Base-by-base conservation (phyloP, 2,888 invertebrate species). In the Gandaritis pyraliata region DNA sequence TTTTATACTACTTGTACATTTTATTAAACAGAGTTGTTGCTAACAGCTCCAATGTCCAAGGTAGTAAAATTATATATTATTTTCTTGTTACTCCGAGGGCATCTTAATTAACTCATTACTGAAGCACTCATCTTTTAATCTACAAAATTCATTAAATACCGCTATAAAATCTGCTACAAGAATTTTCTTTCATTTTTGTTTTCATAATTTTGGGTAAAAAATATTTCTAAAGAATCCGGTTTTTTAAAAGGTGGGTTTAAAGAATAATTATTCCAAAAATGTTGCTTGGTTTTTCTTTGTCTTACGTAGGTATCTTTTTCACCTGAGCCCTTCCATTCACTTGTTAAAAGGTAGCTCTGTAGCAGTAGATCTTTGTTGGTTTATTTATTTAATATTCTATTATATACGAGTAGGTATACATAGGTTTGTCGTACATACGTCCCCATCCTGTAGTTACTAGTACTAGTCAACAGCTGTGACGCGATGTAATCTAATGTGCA, bases 111-210 rank as follows among this genome's bases (percentile, higher is more conserved):
- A 50, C 62, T 62, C 53, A 62, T 62, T 58, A 62, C 39, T 30
- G 38, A 38, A 61, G 58, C 54, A 54, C 62, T 62, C 58, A 62
- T 58, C 62, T 62, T 50, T 50, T 62, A 54, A 62, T 58, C 49
- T 58, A 39, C 53, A 57, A 62, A 62, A 62, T 62, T 62, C 43
- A 54, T 62, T 58, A 62, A 58, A 62, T 58, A 62, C 53, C 62
- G 54, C 50, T 46, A 50, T 58, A 51, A 62, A 58, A 62, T 62
- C 53, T 57, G 38, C 45, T 46, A 33, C 38, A 46, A 46, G 46
- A 54, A 54, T 62, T 62, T 58, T 33, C 49, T 45, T 54, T 11
- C 50, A 46, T 50, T 46, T 48, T 30, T 15, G 45, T 61, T 56
- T 56, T 13, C 13, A 30, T 39, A 29, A 48, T 53, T 53, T 41